Evolutionary conservation across 2,113 vertebrate genomes (phyloP), one percentile per base, ranked within the genome.

Genomic region (Spea multiplicata): DNA sequence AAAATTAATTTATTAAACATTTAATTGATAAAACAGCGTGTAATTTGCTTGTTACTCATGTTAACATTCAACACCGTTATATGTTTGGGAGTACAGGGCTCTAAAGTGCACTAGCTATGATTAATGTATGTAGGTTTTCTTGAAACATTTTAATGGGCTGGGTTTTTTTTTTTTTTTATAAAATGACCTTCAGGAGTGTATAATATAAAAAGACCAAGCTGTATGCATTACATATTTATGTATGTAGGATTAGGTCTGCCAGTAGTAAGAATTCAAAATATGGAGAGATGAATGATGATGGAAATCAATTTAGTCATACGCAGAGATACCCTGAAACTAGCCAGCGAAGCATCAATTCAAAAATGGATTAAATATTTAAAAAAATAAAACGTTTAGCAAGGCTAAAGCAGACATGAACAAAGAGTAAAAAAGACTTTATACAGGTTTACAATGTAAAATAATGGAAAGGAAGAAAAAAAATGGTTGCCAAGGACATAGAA

Each of bases 181-280:
- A 73, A 73, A 74, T 66, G 74, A 68, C 78, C 62, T 80, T 74
- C 30, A 68, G 64, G 65, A 74, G 16, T 73, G 44, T 45, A 7
- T 48, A 16, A 14, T 61, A 50, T 44, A 57, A 72, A 73, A 61
- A 72, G 30, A 44, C 52, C 44, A 5, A 17, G 16, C 14, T 67
- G 45, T 80, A 52, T 80, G 71, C 53, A 80, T 80, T 74, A 80
- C 68, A 73, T 74, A 80, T 80, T 49, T 65, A 80, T 73, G 73
- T 73, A 49, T 55, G 50, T 67, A 46, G 46, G 50, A 55, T 73
- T 73, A 65, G 59, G 53, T 14, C 65, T 67, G 30, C 71, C 71
- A 73, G 71, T 66, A 73, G 44, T 46, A 66, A 57, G 16, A 59
- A 66, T 74, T 68, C 44, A 73, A 66, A 80, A 17, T 30, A 47